Conservation (phyloP, 2,888 invertebrate species). For the Alloplasta piceator region DNA sequence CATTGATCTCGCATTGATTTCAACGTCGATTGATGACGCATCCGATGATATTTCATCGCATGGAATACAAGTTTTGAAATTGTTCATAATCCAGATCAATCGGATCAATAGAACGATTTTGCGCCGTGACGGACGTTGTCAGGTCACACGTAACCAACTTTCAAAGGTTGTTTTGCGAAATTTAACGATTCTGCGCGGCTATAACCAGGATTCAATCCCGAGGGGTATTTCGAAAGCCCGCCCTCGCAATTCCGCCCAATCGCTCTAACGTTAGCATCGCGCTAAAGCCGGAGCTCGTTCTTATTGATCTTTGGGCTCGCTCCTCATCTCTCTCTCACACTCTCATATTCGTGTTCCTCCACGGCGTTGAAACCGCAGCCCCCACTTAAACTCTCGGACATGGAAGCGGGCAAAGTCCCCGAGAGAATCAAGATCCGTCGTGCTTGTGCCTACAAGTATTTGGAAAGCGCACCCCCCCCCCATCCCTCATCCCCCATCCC, state of each 20-base stretch:
- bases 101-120: too few relatives aligned
- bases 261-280: constrained; percentile 64
- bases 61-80: too few relatives aligned
- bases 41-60: too few relatives aligned
- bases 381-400: constrained; percentile 59
- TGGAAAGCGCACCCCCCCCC: constrained; percentile 17
- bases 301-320: constrained; percentile 72
- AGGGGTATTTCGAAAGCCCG: constrained; percentile 56
- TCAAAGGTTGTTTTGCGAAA: constrained; percentile 33
- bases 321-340: constrained; percentile 21
- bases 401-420: constrained; percentile 45
- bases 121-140: too few relatives aligned
- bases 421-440: constrained; percentile 16
- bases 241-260: constrained; percentile 56
- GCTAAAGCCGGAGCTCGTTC: constrained; percentile 68
- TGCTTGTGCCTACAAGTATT: constrained; percentile 44
- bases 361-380: constrained; percentile 64
- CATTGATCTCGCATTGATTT: too few relatives aligned
- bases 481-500: not conserved
- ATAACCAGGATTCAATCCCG: constrained; percentile 42
- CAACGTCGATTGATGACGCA: too few relatives aligned
- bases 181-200: constrained; percentile 46
- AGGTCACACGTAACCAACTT: too few relatives aligned
- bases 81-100: too few relatives aligned
- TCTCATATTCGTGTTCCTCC: constrained; percentile 17